Evolutionary conservation across 2,797 vertebrate species (phyloP).

Genomic region (Nothura maculosa): DNA sequence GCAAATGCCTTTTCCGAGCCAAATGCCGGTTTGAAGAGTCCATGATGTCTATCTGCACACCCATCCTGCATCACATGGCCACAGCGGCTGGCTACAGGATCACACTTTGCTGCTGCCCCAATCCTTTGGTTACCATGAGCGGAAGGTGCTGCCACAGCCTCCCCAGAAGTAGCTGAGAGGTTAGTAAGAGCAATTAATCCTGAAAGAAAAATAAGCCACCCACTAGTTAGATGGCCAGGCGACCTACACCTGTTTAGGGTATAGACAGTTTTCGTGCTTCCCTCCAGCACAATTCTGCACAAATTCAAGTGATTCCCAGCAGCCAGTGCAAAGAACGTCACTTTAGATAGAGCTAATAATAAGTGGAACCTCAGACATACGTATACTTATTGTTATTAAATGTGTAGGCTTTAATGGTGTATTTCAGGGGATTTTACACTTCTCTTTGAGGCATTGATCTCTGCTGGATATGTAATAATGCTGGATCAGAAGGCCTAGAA

Average conservation of each 20-base stretch:
- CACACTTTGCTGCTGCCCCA: not conserved
- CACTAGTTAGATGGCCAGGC: not conserved
- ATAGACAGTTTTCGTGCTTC: not conserved
- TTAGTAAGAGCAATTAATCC: not conserved
- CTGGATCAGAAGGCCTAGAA: conserved; percentile 38
- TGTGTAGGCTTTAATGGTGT: not conserved
- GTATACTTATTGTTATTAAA: not conserved
- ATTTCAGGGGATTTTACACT: conserved; percentile 27
- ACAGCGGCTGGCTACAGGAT: not conserved
- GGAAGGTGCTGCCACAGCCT: not conserved
- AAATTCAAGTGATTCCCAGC: not conserved
- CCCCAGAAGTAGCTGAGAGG: not conserved
- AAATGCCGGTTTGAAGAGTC: conserved; percentile 26
- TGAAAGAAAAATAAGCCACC: not conserved
- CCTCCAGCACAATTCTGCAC: not conserved
- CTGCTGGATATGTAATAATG: conserved; percentile 33
- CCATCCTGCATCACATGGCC: not conserved
- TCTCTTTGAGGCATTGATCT: conserved; percentile 47
- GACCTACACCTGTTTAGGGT: not conserved
- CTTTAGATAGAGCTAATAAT: not conserved
- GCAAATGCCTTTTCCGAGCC: not conserved
- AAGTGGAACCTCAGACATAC: conserved; percentile 11
- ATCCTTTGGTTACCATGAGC: not conserved
- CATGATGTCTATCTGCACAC: not conserved
- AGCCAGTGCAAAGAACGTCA: not conserved